Percentiles rank a stretch among this genome's conserved stretches.
These are phyloP conservation scores for Lithophane socia DNA, from an alignment of 2,888 invertebrate species.

Conservation along the genomic window DNA sequence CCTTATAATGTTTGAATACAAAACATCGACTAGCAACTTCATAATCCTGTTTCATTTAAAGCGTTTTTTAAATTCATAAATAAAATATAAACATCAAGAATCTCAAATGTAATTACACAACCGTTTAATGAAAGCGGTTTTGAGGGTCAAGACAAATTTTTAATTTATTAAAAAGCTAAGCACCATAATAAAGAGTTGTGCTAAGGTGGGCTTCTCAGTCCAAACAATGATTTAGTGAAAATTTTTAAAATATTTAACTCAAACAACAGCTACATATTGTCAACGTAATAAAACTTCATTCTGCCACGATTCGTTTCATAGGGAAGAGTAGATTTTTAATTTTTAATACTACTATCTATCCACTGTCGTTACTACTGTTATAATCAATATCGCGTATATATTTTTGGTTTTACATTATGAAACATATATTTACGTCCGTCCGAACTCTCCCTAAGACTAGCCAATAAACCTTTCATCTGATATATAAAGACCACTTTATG, in stretches of 20 bases:
- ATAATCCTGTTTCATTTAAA: slow-evolving; percentile 73
- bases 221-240: slow-evolving; percentile 57
- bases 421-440: slow-evolving; percentile 67
- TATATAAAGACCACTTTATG: slow-evolving; percentile 67
- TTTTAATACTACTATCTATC: slow-evolving; percentile 69
- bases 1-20: slow-evolving; percentile 67
- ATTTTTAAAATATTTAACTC: slow-evolving; percentile 45
- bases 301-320: slow-evolving; percentile 64
- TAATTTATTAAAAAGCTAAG: slow-evolving; percentile 78
- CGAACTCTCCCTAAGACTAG: slow-evolving; percentile 68
- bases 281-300: slow-evolving; percentile 63
- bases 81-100: slow-evolving; percentile 73
- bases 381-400: slow-evolving; percentile 72
- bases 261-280: slow-evolving; percentile 50
- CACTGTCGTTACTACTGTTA: slow-evolving; percentile 65
- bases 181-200: slow-evolving; percentile 83
- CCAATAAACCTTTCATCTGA: slow-evolving; percentile 66
- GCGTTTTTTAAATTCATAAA: slow-evolving; percentile 74
- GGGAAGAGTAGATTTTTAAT: slow-evolving; percentile 63
- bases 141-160: slow-evolving; percentile 70
- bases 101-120: slow-evolving; percentile 85
- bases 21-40: slow-evolving; percentile 79
- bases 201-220: slow-evolving; percentile 75
- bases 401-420: slow-evolving; percentile 75
- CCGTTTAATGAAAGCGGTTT: slow-evolving; percentile 80